Percentiles rank a stretch among this genome's conserved stretches.
These are phyloP conservation scores for Conchocele bisecta DNA, from an alignment of 2,888 invertebrate genomes.

Conservation along the genomic window DNA sequence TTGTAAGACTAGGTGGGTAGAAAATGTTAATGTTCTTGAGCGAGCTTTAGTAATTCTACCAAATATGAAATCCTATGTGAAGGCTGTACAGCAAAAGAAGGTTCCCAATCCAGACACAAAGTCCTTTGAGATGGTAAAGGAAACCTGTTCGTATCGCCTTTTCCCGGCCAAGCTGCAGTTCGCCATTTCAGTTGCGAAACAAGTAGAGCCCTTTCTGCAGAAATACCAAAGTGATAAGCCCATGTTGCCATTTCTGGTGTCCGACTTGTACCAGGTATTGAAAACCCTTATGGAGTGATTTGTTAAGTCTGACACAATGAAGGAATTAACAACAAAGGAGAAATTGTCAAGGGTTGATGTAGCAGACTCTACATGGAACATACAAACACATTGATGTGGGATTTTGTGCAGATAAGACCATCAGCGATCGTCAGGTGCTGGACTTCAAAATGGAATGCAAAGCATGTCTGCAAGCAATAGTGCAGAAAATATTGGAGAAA, in stretches of 20 bases:
- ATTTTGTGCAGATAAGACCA: constrained; percentile 10
- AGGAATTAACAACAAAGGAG: neutral
- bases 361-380: constrained; percentile 9
- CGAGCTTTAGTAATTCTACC: constrained; percentile 23
- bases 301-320: constrained; percentile 3
- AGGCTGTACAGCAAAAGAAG: neutral
- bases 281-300: constrained; percentile 17
- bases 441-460: constrained; percentile 18
- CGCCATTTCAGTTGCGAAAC: constrained; percentile 20
- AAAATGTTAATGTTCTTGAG: constrained; percentile 22
- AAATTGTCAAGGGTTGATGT: constrained; percentile 16
- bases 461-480: constrained; percentile 1
- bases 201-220: constrained; percentile 14
- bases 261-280: constrained; percentile 20
- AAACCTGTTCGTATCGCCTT: constrained; percentile 2
- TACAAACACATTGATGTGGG: constrained; percentile 23
- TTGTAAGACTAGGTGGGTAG: constrained; percentile 33
- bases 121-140: constrained; percentile 1
- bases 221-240: constrained; percentile 37
- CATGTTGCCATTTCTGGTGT: constrained; percentile 35
- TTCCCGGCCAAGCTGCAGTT: constrained; percentile 4
- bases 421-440: constrained; percentile 12
- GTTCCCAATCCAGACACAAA: constrained; percentile 13
- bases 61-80: neutral
- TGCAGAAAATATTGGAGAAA: constrained; percentile 13